These are phyloP conservation scores for Papilio glaucus DNA, from an alignment of 1,140 invertebrate genomes.

Conservation along the genomic window DNA sequence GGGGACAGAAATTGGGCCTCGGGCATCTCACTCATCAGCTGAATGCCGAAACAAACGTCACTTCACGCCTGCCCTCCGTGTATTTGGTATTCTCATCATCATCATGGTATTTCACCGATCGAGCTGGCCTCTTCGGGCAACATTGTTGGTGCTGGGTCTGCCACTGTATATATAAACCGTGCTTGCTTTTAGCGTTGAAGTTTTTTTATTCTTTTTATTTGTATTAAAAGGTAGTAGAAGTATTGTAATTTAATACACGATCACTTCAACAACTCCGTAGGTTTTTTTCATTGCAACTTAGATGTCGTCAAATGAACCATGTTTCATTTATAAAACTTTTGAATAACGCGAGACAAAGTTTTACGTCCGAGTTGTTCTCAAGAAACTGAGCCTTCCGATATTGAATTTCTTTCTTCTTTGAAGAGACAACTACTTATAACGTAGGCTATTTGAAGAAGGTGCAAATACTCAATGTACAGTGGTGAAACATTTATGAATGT, in stretches of 20 bases:
- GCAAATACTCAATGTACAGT: slow-evolving; percentile 14
- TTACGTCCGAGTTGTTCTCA: slow-evolving; percentile 28
- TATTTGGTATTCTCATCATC: too few relatives aligned
- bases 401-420: slow-evolving; percentile 35
- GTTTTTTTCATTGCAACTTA: slow-evolving; percentile 4
- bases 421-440: slow-evolving; percentile 25
- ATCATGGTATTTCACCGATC: too few relatives aligned
- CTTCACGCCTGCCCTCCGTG: too few relatives aligned
- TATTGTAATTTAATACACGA: background rate
- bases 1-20: too few relatives aligned
- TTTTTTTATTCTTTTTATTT: too few relatives aligned
- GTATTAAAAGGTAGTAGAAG: background rate
- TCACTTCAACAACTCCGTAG: background rate
- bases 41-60: too few relatives aligned
- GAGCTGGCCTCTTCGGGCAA: too few relatives aligned
- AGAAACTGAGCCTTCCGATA: slow-evolving; percentile 27
- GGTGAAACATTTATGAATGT: slow-evolving; percentile 1
- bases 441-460: slow-evolving; percentile 13
- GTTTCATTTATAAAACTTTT: slow-evolving; percentile 19
- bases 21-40: too few relatives aligned
- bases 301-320: slow-evolving; percentile 16
- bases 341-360: slow-evolving; percentile 6
- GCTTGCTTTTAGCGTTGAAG: too few relatives aligned
- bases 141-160: too few relatives aligned
- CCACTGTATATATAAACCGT: too few relatives aligned